These are phyloP conservation scores for Tenthredo distinguenda DNA, from an alignment of 2,888 invertebrate species.

Conservation along the genomic window DNA sequence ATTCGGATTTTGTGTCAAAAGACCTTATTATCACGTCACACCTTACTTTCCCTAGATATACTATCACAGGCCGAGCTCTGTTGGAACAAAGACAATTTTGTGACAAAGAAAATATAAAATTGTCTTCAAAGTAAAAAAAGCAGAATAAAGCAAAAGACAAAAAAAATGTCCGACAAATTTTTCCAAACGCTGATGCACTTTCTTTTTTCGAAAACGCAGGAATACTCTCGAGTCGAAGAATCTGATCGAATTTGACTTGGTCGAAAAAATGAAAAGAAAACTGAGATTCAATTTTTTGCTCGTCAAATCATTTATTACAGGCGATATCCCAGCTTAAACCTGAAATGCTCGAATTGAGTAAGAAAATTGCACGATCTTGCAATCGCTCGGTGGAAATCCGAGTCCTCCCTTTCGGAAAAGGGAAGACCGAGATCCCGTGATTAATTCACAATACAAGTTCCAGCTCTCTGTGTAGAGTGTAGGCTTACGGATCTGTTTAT, in stretches of 20 bases:
- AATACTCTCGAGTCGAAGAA: not conserved
- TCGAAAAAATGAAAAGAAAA: not conserved
- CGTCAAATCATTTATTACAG: too few relatives aligned
- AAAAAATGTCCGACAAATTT: too few relatives aligned
- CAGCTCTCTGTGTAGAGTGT: not conserved
- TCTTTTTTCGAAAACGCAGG: too few relatives aligned
- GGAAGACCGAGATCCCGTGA: not conserved
- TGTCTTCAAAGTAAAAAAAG: not conserved
- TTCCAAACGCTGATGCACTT: too few relatives aligned
- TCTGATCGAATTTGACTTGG: not conserved
- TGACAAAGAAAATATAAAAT: slow-evolving; percentile 2
- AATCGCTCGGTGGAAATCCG: not conserved
- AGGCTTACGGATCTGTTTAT: not conserved
- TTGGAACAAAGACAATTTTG: not conserved
- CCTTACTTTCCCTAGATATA: not conserved
- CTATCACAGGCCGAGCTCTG: not conserved
- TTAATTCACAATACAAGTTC: slow-evolving; percentile 12
- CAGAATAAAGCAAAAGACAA: too few relatives aligned
- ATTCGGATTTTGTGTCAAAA: not conserved
- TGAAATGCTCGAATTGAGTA: not conserved
- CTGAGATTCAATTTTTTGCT: too few relatives aligned
- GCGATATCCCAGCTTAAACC: too few relatives aligned
- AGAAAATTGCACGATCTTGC: not conserved
- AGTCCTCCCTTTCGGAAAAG: not conserved
- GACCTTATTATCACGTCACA: not conserved